Percentiles rank a stretch among this genome's conserved stretches.
Conservation (phyloP, 2,113 vertebrate species). For the Spea multiplicata region DNA sequence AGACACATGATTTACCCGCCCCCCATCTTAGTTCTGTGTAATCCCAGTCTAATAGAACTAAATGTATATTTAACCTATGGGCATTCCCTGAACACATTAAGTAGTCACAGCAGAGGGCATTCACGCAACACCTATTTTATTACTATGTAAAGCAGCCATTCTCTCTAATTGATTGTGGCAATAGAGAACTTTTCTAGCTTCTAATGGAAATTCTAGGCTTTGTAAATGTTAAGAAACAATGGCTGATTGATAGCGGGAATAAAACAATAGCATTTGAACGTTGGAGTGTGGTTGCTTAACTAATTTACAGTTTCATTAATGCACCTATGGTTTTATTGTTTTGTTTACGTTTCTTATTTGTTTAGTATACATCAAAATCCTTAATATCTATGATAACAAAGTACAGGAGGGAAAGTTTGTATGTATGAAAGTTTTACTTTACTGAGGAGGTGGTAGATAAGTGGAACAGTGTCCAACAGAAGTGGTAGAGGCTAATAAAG, state of each 20-base stretch:
- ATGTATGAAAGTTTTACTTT: too few relatives aligned
- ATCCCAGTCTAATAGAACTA: not conserved
- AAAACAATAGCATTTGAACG: not conserved
- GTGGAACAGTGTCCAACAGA: too few relatives aligned
- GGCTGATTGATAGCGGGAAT: not conserved
- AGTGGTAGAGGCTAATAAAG: too few relatives aligned
- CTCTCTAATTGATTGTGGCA: not conserved
- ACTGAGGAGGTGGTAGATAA: too few relatives aligned
- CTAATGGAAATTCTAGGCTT: not conserved
- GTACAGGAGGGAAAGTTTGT: too few relatives aligned
- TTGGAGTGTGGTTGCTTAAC: not conserved
- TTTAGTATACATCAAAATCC: too few relatives aligned
- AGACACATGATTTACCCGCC: constrained; percentile 6
- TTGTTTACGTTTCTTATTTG: not conserved
- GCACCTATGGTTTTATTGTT: not conserved
- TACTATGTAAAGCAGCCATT: not conserved
- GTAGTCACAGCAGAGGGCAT: not conserved
- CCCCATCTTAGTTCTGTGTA: not conserved
- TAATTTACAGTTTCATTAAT: not conserved
- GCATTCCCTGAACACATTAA: not conserved
- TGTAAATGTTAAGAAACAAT: not conserved
- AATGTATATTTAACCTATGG: constrained; percentile 10
- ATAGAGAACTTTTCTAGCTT: not conserved
- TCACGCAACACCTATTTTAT: not conserved
- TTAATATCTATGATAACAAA: too few relatives aligned